These are phyloP conservation scores for Diachrysia chrysitis DNA, from an alignment of 2,888 invertebrate species.

Conservation along the genomic window DNA sequence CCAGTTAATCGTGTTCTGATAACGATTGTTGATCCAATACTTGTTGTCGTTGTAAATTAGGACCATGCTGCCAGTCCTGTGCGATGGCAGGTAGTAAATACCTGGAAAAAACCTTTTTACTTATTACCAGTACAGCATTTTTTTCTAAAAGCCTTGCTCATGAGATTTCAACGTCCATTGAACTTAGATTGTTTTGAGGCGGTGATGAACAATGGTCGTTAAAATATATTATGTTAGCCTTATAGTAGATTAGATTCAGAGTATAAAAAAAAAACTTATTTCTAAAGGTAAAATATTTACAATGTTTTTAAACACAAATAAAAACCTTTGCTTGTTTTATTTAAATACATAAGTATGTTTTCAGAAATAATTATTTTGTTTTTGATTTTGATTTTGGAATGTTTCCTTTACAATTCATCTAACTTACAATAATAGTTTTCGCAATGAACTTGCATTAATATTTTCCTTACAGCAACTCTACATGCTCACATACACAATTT, in stretches of 20 bases:
- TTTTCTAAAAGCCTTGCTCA: constrained; percentile 5
- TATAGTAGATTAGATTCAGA: not conserved
- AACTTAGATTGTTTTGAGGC: not conserved
- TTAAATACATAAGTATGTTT: constrained; percentile 24
- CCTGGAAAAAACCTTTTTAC: constrained; percentile 70
- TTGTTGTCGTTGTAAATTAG: constrained; percentile 86
- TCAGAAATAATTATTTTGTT: constrained; percentile 6
- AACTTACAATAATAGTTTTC: constrained; percentile 32
- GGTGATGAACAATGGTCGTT: not conserved
- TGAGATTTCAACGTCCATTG: constrained; percentile 8
- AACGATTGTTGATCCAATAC: constrained; percentile 86
- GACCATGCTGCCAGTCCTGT: constrained; percentile 86
- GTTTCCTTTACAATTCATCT: constrained; percentile 29
- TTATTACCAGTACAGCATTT: constrained; percentile 55
- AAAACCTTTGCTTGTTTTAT: constrained; percentile 38
- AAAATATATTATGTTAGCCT: constrained; percentile 3
- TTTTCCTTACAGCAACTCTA: constrained; percentile 27
- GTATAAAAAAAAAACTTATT: constrained; percentile 18
- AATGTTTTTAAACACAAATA: constrained; percentile 35
- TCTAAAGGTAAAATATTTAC: constrained; percentile 33
- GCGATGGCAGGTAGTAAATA: constrained; percentile 85
- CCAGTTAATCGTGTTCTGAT: constrained; percentile 87
- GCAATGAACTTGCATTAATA: constrained; percentile 43
- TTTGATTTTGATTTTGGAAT: constrained; percentile 17
- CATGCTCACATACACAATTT: constrained; percentile 39